These are phyloP conservation scores for Scopus umbretta DNA, from an alignment of 2,113 vertebrate genomes.

Conservation along the genomic window DNA sequence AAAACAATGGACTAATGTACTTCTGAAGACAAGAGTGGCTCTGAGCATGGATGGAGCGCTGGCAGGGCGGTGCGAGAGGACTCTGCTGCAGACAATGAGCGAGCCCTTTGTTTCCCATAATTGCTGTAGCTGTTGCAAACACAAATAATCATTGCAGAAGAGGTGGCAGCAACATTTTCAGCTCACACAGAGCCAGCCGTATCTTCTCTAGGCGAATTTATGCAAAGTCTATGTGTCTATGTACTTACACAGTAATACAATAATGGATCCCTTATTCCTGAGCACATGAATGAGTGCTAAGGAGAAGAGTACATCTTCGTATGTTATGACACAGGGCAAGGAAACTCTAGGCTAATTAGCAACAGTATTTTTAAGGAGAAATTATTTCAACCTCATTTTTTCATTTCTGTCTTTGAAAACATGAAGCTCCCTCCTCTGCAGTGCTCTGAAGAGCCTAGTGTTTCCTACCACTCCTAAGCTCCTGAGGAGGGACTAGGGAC, in stretches of 20 bases:
- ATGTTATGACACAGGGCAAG: neutral
- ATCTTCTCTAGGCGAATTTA: neutral
- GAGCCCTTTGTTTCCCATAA: neutral
- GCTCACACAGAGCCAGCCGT: neutral
- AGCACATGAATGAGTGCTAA: neutral
- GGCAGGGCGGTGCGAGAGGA: neutral
- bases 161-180: neutral
- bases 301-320: neutral
- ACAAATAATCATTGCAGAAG: neutral
- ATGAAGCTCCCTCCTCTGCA: neutral
- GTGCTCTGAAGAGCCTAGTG: neutral
- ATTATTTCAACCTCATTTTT: neutral
- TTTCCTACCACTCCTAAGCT: neutral
- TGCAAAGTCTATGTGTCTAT: neutral
- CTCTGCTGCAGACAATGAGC: neutral
- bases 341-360: neutral
- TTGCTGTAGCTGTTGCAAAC: neutral
- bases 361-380: neutral
- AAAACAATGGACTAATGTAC: slow-evolving; percentile 30
- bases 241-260: neutral
- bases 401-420: neutral
- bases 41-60: neutral
- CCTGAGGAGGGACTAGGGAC: neutral
- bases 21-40: neutral
- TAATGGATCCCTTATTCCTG: neutral